A percentile compares a stretch with the other conserved stretches of the same genome.
These are phyloP conservation scores for Zygogramma bicolorata DNA, from an alignment of 2,888 invertebrate species.

Conservation along the genomic window DNA sequence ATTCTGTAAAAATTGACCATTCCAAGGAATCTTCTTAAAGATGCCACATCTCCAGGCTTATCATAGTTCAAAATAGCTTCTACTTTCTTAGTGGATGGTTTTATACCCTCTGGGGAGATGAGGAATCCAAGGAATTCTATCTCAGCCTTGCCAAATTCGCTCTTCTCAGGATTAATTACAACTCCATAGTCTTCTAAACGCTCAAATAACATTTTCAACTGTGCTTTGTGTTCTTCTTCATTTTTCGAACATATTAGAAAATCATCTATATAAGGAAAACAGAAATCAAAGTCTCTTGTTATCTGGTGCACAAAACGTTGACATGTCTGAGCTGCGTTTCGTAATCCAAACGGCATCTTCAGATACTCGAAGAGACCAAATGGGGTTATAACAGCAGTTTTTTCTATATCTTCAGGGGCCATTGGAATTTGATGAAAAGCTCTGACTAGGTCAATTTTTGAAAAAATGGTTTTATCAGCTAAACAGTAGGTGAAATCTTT, in stretches of 20 bases:
- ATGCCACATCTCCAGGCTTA: no score
- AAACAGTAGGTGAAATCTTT: constrained; percentile 48
- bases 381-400: constrained; percentile 61
- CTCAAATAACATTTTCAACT: background rate
- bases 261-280: constrained; percentile 58
- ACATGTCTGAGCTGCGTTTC: constrained; percentile 61
- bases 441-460: constrained; percentile 32
- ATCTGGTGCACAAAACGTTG: constrained; percentile 58
- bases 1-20: no score
- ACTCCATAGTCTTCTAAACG: background rate
- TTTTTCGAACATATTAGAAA: constrained; percentile 49
- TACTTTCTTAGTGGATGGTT: no score
- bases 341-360: constrained; percentile 56
- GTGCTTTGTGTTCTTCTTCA: constrained; percentile 43
- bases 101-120: no score
- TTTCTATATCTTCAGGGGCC: constrained; percentile 54
- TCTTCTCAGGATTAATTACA: background rate
- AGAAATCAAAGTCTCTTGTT: constrained; percentile 52
- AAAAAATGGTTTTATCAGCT: constrained; percentile 30
- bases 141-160: no score
- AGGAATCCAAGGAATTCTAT: no score
- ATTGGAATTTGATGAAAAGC: constrained; percentile 62
- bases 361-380: constrained; percentile 60
- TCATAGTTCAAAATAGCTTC: no score
- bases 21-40: no score